Percentiles rank a stretch among this genome's conserved stretches.
These are phyloP conservation scores for Cynoglossus semilaevis DNA, from an alignment of 2,113 vertebrate species.

Conservation along the genomic window DNA sequence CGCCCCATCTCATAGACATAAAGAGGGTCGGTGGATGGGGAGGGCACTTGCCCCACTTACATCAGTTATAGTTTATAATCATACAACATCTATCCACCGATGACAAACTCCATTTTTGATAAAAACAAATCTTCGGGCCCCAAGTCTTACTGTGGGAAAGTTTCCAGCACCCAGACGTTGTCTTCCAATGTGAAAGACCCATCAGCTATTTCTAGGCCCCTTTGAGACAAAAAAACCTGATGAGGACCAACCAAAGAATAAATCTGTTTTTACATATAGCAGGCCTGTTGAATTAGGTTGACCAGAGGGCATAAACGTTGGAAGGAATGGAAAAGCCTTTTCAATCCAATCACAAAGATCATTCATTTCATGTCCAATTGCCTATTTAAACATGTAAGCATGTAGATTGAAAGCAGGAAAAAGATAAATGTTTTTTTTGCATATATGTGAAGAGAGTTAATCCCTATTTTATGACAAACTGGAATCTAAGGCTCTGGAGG, in stretches of 20 bases:
- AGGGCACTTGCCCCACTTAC: slow-evolving; percentile 65
- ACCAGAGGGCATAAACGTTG: slow-evolving; percentile 21
- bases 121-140: slow-evolving; percentile 58
- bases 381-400: slow-evolving; percentile 28
- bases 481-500: slow-evolving; percentile 21
- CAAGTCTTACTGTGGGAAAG: slow-evolving; percentile 65
- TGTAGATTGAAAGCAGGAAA: slow-evolving; percentile 24
- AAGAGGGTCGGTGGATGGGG: slow-evolving; percentile 62
- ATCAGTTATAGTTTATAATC: slow-evolving; percentile 71
- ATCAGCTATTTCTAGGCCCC: slow-evolving; percentile 61
- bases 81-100: slow-evolving; percentile 61
- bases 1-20: slow-evolving; percentile 70
- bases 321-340: slow-evolving; percentile 37
- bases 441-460: not conserved
- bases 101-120: slow-evolving; percentile 59
- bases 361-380: slow-evolving; percentile 30
- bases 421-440: slow-evolving; percentile 10
- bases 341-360: slow-evolving; percentile 36
- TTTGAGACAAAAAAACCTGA: slow-evolving; percentile 49
- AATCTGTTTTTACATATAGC: slow-evolving; percentile 65
- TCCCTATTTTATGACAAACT: slow-evolving; percentile 7
- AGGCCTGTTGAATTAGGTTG: slow-evolving; percentile 43
- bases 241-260: slow-evolving; percentile 62
- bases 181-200: slow-evolving; percentile 56
- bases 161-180: slow-evolving; percentile 55